Evolutionary conservation across 2,888 invertebrate genomes (phyloP).

Genomic region (Agrenia bidenticulata): DNA sequence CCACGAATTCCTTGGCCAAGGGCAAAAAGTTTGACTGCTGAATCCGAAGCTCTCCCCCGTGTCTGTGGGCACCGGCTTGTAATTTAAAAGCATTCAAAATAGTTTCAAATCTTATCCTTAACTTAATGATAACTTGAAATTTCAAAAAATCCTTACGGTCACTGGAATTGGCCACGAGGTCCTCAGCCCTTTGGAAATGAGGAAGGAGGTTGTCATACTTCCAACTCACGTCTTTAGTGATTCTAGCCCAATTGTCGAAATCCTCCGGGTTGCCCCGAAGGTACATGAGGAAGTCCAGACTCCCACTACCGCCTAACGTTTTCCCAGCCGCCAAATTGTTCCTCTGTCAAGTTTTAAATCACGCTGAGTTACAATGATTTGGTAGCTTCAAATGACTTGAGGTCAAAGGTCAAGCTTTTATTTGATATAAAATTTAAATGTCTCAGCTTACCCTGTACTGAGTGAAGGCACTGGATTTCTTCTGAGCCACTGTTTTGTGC

Average conservation of each 20-base stretch:
- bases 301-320: conserved; percentile 34
- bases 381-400: too few species aligned
- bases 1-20: conserved; percentile 38
- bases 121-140: not conserved
- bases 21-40: conserved; percentile 37
- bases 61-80: conserved; percentile 16
- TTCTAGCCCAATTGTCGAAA: conserved; percentile 32
- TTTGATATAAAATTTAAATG: not conserved
- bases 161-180: conserved; percentile 17
- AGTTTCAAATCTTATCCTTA: not conserved
- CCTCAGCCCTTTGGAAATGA: conserved; percentile 30
- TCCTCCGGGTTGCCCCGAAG: conserved; percentile 30
- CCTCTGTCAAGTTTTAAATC: too few species aligned
- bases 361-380: too few species aligned
- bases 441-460: conserved; percentile 59
- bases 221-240: conserved; percentile 31
- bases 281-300: conserved; percentile 32
- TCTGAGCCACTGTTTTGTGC: conserved; percentile 60
- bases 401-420: too few species aligned
- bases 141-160: conserved; percentile 15
- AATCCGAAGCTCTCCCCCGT: conserved; percentile 34
- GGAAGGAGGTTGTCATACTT: conserved; percentile 23
- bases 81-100: not conserved
- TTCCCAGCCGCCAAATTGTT: conserved; percentile 12
- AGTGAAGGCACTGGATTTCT: conserved; percentile 64